Evolutionary conservation across 2,888 invertebrate species (phyloP).

Genomic region (Ennomos fuscantarius): DNA sequence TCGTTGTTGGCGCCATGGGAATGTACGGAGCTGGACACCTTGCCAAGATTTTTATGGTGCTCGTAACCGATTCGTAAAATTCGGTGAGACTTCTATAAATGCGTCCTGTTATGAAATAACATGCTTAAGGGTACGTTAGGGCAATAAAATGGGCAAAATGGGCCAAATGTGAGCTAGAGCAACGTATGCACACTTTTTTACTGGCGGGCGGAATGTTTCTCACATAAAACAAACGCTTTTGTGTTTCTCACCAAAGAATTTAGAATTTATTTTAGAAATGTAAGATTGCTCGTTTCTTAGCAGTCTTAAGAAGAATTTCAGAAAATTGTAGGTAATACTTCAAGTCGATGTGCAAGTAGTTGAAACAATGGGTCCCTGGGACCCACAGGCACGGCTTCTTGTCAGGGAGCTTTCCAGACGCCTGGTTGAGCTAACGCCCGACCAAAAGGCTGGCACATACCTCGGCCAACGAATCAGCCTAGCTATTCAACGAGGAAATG

Average conservation of each 20-base stretch:
- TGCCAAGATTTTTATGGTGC: constrained; percentile 35
- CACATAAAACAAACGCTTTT: background rate
- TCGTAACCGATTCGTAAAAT: constrained; percentile 34
- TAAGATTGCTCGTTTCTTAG: too few species aligned
- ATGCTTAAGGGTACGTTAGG: constrained; percentile 10
- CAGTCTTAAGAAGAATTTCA: too few species aligned
- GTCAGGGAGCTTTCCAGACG: too few species aligned
- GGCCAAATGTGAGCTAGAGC: constrained; percentile 13
- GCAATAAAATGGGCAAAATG: constrained; percentile 22
- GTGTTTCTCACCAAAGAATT: background rate
- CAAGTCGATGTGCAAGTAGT: too few species aligned
- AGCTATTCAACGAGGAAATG: too few species aligned
- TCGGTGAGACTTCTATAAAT: constrained; percentile 19
- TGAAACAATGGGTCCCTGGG: too few species aligned
- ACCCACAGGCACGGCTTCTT: too few species aligned
- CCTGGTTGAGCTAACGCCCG: too few species aligned
- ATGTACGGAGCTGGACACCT: constrained; percentile 35
- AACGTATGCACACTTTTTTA: constrained; percentile 22
- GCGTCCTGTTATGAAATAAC: constrained; percentile 15
- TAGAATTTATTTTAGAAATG: background rate
- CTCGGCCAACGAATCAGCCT: too few species aligned
- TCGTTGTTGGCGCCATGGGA: constrained; percentile 27
- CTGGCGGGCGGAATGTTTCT: constrained; percentile 1
- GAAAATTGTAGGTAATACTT: too few species aligned
- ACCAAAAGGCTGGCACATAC: too few species aligned